Evolutionary conservation across 2,113 vertebrate species (phyloP), one percentile per base, ranked within the genome.

Genomic region (Haemorhous mexicanus): DNA sequence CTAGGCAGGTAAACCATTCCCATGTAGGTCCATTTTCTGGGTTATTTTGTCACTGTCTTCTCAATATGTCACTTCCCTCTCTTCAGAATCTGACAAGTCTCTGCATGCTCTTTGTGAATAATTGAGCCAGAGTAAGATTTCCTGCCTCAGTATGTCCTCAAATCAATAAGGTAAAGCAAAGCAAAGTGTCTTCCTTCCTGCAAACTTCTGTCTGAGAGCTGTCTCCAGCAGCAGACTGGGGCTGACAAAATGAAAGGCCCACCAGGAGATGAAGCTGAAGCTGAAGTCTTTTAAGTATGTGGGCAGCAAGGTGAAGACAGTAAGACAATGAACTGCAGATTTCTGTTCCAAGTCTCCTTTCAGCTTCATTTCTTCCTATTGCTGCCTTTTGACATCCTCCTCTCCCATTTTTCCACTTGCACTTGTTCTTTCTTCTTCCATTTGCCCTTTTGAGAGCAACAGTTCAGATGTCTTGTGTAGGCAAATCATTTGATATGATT

Each of bases 161-260:
- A 90, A 93, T 94, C 41, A 4, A 89, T 93, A 94, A 89, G 76
- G 88, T 73, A 96, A 93, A 93, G 92, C 88, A 94, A 94, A 96
- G 94, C 61, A 95, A 88, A 94, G 64, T 77, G 83, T 96, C 92
- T 94, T 59, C 92, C 90, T 96, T 90, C 58, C 83, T 96, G 90
- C 61, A 89, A 92, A 93, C 88, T 89, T 95, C 67, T 11, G 41
- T 92, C 88, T 90, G 85, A 94, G 84, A 85, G 79, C 93, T 92
- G 92, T 90, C 95, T 95, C 79, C 76, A 53, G 61, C 1, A 1
- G 82, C 92, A 95, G 83, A 59, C 88, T 95, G 93, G 58, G 78
- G 92, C 90, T 94, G 88, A 81, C 90, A 93, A 44, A 96, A 95
- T 89, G 92, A 94, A 95, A 92, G 79, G 66, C 94, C 90, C 93